Percentiles rank a stretch among this genome's conserved stretches.
phyloP scores from a whole-genome alignment of 2,888 invertebrate genomes.

The Eupithecia vulgata region DNA sequence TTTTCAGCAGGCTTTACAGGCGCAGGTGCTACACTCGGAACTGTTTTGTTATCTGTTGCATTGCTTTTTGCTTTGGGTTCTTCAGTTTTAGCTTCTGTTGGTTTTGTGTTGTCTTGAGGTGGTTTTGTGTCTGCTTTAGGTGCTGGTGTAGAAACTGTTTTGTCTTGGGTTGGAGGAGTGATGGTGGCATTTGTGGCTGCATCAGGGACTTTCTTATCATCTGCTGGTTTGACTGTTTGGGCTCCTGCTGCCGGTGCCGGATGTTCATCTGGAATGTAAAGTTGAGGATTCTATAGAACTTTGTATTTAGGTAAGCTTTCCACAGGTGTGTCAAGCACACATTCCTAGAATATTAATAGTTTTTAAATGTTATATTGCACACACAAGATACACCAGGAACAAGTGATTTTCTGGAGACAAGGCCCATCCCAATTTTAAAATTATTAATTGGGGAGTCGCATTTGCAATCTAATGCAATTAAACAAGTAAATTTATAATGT shows the following conservation, averaged over 20 bases:
- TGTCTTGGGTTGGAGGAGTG: not conserved
- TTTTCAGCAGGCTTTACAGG: constrained; percentile 28
- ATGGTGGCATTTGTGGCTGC: not conserved
- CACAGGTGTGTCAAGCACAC: not conserved
- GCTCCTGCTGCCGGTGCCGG: not conserved
- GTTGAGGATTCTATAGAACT: not conserved
- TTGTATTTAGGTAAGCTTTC: not conserved
- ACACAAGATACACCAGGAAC: no score
- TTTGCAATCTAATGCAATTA: no score
- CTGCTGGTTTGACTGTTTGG: not conserved
- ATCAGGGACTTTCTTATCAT: not conserved
- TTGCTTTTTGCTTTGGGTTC: constrained; percentile 12
- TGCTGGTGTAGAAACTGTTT: not conserved
- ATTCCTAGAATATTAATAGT: not conserved
- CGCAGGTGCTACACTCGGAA: not conserved
- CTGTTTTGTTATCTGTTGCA: constrained; percentile 16
- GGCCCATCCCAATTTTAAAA: no score
- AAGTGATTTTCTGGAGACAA: no score
- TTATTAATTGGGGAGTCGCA: no score
- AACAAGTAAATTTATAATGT: no score
- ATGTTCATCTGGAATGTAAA: constrained; percentile 8
- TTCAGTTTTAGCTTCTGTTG: not conserved
- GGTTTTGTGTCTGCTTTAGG: constrained; percentile 12
- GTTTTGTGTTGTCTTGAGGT: not conserved
- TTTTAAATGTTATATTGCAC: no score